phyloP scores from a whole-genome alignment of 2,888 invertebrate species.

The Megamerina dolium region DNA sequence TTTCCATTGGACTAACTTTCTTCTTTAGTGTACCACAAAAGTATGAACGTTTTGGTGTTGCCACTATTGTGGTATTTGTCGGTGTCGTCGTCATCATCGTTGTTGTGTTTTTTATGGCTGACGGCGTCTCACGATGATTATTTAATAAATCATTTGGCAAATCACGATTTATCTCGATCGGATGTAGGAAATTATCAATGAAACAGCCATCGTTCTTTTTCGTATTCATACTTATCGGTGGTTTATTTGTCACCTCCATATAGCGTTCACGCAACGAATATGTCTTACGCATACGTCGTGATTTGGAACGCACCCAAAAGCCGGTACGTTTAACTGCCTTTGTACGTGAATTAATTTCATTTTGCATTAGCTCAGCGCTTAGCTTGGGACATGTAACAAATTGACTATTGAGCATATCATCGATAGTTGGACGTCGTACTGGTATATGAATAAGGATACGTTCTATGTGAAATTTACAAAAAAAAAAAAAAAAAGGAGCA shows the following conservation, averaged over 20 bases:
- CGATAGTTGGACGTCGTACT: slow-evolving; percentile 49
- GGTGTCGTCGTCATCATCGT: slow-evolving; percentile 20
- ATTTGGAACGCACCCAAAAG: slow-evolving; percentile 46
- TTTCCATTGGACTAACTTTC: slow-evolving; percentile 47
- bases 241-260: slow-evolving; percentile 43
- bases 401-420: slow-evolving; percentile 52
- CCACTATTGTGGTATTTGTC: slow-evolving; percentile 29
- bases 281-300: slow-evolving; percentile 42
- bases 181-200: slow-evolving; percentile 45
- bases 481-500: background rate
- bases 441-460: slow-evolving; percentile 52
- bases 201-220: slow-evolving; percentile 46
- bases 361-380: slow-evolving; percentile 45
- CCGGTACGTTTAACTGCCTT: slow-evolving; percentile 41
- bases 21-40: slow-evolving; percentile 47
- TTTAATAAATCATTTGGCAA: slow-evolving; percentile 16
- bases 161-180: slow-evolving; percentile 40
- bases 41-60: slow-evolving; percentile 37
- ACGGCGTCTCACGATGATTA: too few relatives aligned
- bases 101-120: too few relatives aligned
- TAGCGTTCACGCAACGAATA: slow-evolving; percentile 46
- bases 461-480: slow-evolving; percentile 35
- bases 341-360: slow-evolving; percentile 40
- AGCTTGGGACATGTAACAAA: slow-evolving; percentile 52
- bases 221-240: slow-evolving; percentile 45